Evolutionary conservation across 2,888 invertebrate species (phyloP).

Genomic region (Drosophila buzzatii): DNA sequence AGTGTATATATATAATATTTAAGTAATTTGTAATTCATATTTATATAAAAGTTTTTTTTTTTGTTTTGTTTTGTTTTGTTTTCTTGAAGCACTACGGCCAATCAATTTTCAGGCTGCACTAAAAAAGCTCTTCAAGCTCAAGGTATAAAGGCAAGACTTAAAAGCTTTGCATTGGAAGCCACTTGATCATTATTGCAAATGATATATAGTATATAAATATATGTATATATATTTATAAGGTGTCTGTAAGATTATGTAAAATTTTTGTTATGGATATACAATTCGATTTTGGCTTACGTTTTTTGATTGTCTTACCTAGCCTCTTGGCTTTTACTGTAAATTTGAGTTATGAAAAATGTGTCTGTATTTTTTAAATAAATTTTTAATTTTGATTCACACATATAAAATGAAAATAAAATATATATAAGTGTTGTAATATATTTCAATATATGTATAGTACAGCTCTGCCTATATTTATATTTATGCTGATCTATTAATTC

Average conservation of each 20-base stretch:
- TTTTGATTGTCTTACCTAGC: constrained; percentile 61
- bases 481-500: neutral
- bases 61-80: constrained; percentile 22
- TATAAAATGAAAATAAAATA: constrained; percentile 10
- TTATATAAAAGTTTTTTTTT: constrained; percentile 24
- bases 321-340: constrained; percentile 60
- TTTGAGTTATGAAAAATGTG: constrained; percentile 44
- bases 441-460: neutral
- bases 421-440: neutral
- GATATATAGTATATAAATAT: constrained; percentile 21
- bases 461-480: neutral
- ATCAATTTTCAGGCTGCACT: constrained; percentile 60
- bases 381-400: constrained; percentile 4
- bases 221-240: constrained; percentile 23
- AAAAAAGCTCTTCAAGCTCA: constrained; percentile 69
- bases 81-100: constrained; percentile 71
- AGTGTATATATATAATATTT: constrained; percentile 40
- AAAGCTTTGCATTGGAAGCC: constrained; percentile 75
- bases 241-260: constrained; percentile 35
- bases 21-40: constrained; percentile 37
- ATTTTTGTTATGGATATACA: constrained; percentile 26
- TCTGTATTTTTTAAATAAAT: constrained; percentile 17
- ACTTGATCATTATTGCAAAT: constrained; percentile 40
- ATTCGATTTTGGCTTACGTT: constrained; percentile 51
- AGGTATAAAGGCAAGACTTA: constrained; percentile 58